Conservation (phyloP, 1,140 invertebrate genomes). For the Drosophila tristis region DNA sequence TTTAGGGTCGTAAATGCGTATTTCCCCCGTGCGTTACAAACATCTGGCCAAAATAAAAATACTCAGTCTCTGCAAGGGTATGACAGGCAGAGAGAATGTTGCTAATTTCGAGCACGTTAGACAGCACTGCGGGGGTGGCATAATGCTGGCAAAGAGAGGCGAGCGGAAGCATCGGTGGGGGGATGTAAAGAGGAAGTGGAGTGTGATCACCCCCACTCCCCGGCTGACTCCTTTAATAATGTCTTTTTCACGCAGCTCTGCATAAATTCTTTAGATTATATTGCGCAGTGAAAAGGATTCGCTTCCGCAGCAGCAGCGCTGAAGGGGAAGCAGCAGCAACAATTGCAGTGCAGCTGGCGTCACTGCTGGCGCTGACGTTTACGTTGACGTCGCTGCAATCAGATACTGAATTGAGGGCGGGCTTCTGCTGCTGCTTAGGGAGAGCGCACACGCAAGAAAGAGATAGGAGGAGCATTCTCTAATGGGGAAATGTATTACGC, state of each 20-base stretch:
- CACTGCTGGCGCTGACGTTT: neutral
- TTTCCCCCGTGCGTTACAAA: too few relatives aligned
- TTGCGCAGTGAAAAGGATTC: conserved; percentile 78
- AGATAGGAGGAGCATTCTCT: neutral
- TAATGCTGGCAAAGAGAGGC: conserved; percentile 12
- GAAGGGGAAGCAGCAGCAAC: conserved; percentile 24
- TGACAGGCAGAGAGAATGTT: conserved; percentile 31
- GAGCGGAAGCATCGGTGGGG: conserved; percentile 3
- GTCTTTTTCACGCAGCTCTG: conserved; percentile 62
- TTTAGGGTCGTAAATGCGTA: too few relatives aligned
- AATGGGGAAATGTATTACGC: conserved; percentile 28
- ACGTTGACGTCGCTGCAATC: conserved; percentile 32
- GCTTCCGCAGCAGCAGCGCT: conserved; percentile 40
- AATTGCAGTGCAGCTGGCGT: conserved; percentile 41
- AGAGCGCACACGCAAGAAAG: neutral
- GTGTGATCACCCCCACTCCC: conserved; percentile 1
- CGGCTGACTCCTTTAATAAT: conserved; percentile 19
- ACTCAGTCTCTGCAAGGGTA: too few relatives aligned
- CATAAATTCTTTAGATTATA: conserved; percentile 79
- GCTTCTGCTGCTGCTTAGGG: conserved; percentile 15
- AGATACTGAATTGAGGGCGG: conserved; percentile 62
- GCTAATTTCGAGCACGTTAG: conserved; percentile 72
- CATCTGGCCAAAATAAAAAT: too few relatives aligned
- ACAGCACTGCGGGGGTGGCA: conserved; percentile 35
- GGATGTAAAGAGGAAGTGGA: conserved; percentile 1